Evolutionary conservation across 2,797 vertebrate species (phyloP).

Genomic region (Pangasius macronema): DNA sequence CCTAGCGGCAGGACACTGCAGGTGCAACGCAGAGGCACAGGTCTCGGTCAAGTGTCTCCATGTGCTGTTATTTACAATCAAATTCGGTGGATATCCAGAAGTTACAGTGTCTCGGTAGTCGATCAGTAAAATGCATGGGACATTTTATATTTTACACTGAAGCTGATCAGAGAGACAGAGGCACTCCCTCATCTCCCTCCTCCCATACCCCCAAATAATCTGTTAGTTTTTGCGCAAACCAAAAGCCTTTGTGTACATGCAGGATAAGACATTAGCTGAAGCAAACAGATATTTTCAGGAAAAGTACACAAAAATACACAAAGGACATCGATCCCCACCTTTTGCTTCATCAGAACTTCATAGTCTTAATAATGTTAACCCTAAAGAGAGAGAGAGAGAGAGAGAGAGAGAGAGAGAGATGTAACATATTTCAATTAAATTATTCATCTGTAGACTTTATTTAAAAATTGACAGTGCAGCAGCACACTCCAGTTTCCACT

Average conservation of each 20-base stretch:
- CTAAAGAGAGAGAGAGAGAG: neutral
- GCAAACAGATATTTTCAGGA: neutral
- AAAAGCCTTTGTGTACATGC: neutral
- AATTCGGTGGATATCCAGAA: neutral
- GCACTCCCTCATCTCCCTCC: neutral
- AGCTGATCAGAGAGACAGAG: neutral
- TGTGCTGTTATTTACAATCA: neutral
- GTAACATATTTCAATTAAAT: neutral
- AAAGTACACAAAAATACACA: neutral
- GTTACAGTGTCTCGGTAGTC: too few relatives aligned
- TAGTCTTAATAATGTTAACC: neutral
- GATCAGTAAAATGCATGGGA: neutral
- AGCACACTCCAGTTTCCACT: neutral
- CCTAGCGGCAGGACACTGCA: slow-evolving; percentile 28
- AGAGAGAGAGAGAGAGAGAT: slow-evolving; percentile 4
- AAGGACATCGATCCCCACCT: neutral
- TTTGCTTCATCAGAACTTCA: neutral
- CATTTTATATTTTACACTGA: neutral
- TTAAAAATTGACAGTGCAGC: neutral
- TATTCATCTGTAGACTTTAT: neutral
- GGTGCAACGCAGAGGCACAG: neutral
- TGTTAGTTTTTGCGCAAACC: neutral
- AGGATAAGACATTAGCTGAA: neutral
- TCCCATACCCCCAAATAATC: neutral
- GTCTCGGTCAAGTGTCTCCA: too few relatives aligned